A percentile compares a stretch with the other conserved stretches of the same genome.
Conservation (phyloP, 2,888 invertebrate species). For the Gari tellinella region DNA sequence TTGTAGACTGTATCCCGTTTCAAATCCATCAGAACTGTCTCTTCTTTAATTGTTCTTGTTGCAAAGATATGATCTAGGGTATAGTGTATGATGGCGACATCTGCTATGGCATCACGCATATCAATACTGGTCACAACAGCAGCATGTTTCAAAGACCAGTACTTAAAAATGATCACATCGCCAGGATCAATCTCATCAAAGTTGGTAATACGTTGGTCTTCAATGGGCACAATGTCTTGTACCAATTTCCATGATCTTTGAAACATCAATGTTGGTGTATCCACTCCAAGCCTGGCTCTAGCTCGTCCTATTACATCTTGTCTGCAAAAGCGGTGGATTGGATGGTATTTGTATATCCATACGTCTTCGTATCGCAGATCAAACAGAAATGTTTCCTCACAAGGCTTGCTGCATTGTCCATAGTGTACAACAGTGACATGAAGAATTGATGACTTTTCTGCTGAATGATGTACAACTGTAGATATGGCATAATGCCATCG, state of each 20-base stretch:
- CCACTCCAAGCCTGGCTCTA: slow-evolving; percentile 25
- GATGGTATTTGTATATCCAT: slow-evolving; percentile 34
- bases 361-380: slow-evolving; percentile 34
- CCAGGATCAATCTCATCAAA: slow-evolving; percentile 17
- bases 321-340: slow-evolving; percentile 14
- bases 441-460: slow-evolving; percentile 3
- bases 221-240: slow-evolving; percentile 14
- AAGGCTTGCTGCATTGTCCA: slow-evolving; percentile 6
- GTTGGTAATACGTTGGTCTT: slow-evolving; percentile 3
- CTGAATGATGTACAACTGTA: slow-evolving; percentile 18
- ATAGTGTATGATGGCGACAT: slow-evolving; percentile 30
- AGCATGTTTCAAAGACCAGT: slow-evolving; percentile 36
- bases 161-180: slow-evolving; percentile 22
- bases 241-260: slow-evolving; percentile 26
- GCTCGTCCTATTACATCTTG: slow-evolving; percentile 24
- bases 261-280: slow-evolving; percentile 10
- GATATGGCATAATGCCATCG: slow-evolving; percentile 28
- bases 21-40: slow-evolving; percentile 16
- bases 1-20: slow-evolving; percentile 6
- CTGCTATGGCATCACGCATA: slow-evolving; percentile 6
- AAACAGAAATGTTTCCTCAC: slow-evolving; percentile 31
- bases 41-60: slow-evolving; percentile 22
- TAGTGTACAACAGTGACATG: slow-evolving; percentile 31
- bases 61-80: slow-evolving; percentile 18
- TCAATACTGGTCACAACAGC: slow-evolving; percentile 28